Base-by-base conservation (phyloP, 1,140 invertebrate genomes). In the Zaprionus capensis region DNA sequence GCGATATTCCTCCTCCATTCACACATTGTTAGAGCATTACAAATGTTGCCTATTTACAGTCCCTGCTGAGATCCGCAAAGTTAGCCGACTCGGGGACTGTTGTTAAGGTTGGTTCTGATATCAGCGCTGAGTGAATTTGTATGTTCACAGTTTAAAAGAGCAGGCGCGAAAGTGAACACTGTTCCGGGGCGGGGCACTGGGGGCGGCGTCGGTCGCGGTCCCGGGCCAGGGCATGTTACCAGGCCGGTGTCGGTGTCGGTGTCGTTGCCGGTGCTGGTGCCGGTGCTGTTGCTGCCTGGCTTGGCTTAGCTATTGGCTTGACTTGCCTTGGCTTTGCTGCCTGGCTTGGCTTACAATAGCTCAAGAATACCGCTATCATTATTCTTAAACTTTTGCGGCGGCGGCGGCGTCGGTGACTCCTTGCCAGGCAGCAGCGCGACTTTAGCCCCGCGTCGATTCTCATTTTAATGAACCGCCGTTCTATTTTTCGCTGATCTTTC, bases 331-430 rank as follows among this genome's bases (percentile, higher is more conserved):
- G 38, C 38, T 41, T 2, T 14, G 38, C 15, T 41, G 38, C 41
- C 17, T n/a, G 15, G 41, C 77, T 79, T 57, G 72, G 76, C 71
- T 90, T 84, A 91, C 86, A 87, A 91, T 91, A 90, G 90, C 85
- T 91, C 90, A 92, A 92, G 91, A 92, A 91, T 92, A 92, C 91
- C 91, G 91, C 91, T 92, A 92, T 92, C 91, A 91, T 92, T 92
- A 91, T 87, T 91, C 85, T 90, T 91, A 72, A 90, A 85, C 79
- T 87, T 82, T 70, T 72, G 49, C 59, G 67, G 70, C 53, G 55
- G 41, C 63, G 59, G 68, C 69, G 64, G 66, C 73, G 63, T 55
- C 67, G 70, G 61, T 55, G 74, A 71, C 84, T 90, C 63, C 85
- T 71, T 86, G 80, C 41, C 53, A 57, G 59, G 57, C 24, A 59